Evolutionary conservation across 2,797 vertebrate genomes (phyloP), one percentile per base, ranked within the genome.

Genomic region (Lepidocolaptes lacrymiger): DNA sequence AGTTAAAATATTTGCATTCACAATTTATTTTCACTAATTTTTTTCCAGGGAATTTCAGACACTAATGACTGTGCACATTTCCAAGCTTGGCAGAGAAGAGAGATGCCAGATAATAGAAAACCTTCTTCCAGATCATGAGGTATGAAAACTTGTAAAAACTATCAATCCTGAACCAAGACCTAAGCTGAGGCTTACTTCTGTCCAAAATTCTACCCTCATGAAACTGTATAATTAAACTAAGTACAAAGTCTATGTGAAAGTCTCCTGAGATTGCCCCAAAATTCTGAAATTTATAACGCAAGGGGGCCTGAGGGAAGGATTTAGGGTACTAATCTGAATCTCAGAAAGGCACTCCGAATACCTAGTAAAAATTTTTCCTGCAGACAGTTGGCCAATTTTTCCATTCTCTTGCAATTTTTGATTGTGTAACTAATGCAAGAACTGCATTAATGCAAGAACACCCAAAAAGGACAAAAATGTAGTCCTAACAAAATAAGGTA

Each of bases 91-190:
- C 54, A 77, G 44, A 41, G 37, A 14, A 48, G 13, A 64, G 30
- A 66, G 16, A 36, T 6, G 4, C 32, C 37, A 24, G 23, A 44
- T 0, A 5, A 27, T 18, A 49, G 30, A 63, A 88, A 37, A 1
- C 7, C 41, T 58, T 54, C 56, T 15, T 26, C 6, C 46, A 77
- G 32, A 36, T 28, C 0, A 0, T 32, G 34, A 78, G 20, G 8
- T 9, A 41, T 9, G 58, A 82, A 88, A 63, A 56, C 18, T 44
- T 20, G 2, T 5, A 52, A 55, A 7, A 58, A 20, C 7, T 23
- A 21, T 36, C 26, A 16, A 16, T 87, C 48, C 71, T 69, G 26
- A 89, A 52, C 13, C 28, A 63, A 89, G 55, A 76, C 8, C 49
- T 59, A 55, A 83, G 10, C 21, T 39, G n/a, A 51, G 8, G 13